A percentile compares a stretch with the other conserved stretches of the same genome.
Evolutionary conservation across 2,888 invertebrate genomes (phyloP).

Genomic region (Drosophila emarginata): DNA sequence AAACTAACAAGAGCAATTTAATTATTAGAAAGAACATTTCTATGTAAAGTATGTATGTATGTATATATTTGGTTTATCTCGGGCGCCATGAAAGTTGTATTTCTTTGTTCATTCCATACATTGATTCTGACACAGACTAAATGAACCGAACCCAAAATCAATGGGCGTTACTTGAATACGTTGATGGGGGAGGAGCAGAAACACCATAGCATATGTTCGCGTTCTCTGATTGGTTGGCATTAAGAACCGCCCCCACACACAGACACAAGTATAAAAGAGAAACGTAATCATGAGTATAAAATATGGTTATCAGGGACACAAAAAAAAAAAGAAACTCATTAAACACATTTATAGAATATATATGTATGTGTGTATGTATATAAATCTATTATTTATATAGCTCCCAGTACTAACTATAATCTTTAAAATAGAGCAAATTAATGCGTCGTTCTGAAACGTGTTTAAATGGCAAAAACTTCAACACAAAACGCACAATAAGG

Average conservation of each 20-base stretch:
- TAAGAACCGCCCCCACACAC: conserved; percentile 2
- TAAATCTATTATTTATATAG: neutral
- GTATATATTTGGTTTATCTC: neutral
- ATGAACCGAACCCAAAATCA: conserved; percentile 1
- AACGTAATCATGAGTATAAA: conserved; percentile 4
- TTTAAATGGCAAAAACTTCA: neutral
- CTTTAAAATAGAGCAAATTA: neutral
- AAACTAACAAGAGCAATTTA: neutral
- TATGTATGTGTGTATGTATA: neutral
- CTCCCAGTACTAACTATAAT: neutral
- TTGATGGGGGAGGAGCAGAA: conserved; percentile 5
- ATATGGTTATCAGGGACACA: conserved; percentile 4
- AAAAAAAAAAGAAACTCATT: neutral
- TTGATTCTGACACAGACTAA: conserved; percentile 3
- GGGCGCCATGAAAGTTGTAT: conserved; percentile 5
- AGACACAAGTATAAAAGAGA: conserved; percentile 2
- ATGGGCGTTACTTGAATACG: conserved; percentile 1
- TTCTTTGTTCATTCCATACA: neutral
- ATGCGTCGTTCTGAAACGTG: neutral
- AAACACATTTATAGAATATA: neutral
- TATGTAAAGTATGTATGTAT: neutral
- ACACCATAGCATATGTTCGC: conserved; percentile 1
- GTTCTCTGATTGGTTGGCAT: conserved; percentile 1
- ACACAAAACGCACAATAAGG: neutral
- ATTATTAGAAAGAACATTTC: neutral